Conservation (phyloP, 2,113 vertebrate species). For the Pogonocichla stellata region DNA sequence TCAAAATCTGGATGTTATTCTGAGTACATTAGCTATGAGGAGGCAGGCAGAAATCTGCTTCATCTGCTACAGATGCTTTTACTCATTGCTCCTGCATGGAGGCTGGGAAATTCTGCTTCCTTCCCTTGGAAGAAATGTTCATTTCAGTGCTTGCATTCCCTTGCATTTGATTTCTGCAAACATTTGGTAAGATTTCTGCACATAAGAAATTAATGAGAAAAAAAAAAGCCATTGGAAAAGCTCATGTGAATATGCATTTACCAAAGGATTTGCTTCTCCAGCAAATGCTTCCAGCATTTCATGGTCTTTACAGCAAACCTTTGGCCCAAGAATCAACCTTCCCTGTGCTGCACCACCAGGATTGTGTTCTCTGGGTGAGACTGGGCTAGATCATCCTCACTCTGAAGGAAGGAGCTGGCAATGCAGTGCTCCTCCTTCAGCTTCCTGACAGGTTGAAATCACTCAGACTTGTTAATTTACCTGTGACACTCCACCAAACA, state of each 20-base stretch:
- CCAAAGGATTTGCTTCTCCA: neutral
- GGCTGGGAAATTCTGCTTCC: neutral
- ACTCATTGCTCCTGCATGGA: neutral
- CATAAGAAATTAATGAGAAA: neutral
- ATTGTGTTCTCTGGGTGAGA: neutral
- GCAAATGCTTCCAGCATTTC: neutral
- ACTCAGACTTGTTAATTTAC: neutral
- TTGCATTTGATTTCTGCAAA: neutral
- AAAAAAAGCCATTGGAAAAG: neutral
- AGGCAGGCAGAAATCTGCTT: neutral
- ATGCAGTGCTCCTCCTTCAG: neutral
- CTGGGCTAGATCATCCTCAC: neutral
- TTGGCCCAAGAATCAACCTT: neutral
- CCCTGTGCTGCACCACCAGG: neutral
- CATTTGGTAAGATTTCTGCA: neutral
- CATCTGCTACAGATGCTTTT: neutral
- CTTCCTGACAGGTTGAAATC: neutral
- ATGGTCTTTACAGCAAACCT: neutral
- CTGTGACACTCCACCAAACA: accelerated
- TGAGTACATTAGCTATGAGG: neutral
- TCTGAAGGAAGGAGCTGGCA: neutral
- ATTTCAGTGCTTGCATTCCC: neutral
- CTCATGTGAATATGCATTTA: neutral
- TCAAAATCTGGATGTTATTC: neutral
- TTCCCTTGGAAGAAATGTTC: neutral